Base-by-base conservation (phyloP, 2,113 vertebrate species). In the Callospermophilus lateralis region DNA sequence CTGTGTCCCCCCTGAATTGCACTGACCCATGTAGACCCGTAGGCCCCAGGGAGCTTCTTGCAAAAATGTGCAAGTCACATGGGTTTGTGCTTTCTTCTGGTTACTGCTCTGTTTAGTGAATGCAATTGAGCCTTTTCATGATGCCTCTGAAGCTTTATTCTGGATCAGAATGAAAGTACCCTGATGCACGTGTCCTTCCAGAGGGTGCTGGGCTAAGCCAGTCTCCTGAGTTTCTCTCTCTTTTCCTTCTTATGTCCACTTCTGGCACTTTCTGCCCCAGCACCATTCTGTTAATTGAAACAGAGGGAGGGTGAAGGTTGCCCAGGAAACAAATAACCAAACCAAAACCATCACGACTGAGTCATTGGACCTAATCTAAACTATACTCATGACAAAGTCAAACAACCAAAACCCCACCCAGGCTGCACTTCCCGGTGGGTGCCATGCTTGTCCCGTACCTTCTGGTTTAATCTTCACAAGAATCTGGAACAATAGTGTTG, bases 291-390 rank as follows among this genome's bases (percentile, higher is more conserved):
- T 24, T 95, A 7, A 77, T 6, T 55, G 58, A 94, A 84, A 93
- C 48, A 94, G 61, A 93, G 26, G 68, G 34, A 94, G 39, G 86
- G 32, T 61, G n/a, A 77, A 93, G 89, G 86, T 97, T 96, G 73
- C 81, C 92, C 85, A 67, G 95, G 93, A 97, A 95, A 96, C 77
- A 84, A 86, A 85, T 81, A 96, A 88, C 96, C 92, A 97, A 84
- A 96, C 72, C 55, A 8, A 78, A 55, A 83, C 42, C 58, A 72
- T 97, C 93, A 81, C 3, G 3, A 2, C 89, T 90, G 95, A 97
- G 93, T 94, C 96, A 97, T 15, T 28, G 83, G 74, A 86, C 88
- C 76, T 37, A 34, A 76, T 70, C 22, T 65, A 51, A 89, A 78
- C 83, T 67, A 58, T 45, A 67, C 68, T 72, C 74, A 48, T 28